Conservation (phyloP, 2,888 invertebrate species). For the Sesia bembeciformis region DNA sequence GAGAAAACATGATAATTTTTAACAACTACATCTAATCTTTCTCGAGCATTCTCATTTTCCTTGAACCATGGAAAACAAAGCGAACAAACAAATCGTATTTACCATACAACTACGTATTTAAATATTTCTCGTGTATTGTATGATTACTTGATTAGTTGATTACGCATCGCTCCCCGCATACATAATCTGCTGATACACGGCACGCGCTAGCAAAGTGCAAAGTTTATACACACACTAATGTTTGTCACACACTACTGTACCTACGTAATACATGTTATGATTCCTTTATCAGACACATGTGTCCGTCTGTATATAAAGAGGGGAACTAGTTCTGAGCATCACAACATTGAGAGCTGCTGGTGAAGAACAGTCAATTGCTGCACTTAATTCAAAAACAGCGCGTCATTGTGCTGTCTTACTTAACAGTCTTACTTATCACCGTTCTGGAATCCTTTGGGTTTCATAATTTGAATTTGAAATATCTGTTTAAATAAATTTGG, state of each 20-base stretch:
- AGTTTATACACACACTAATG: slow-evolving; percentile 31
- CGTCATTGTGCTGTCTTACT: slow-evolving; percentile 1
- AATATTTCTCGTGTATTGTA: background rate
- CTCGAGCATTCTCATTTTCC: no score
- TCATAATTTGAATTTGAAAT: slow-evolving; percentile 4
- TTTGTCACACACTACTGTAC: slow-evolving; percentile 17
- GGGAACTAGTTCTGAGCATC: background rate
- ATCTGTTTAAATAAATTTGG: slow-evolving; percentile 1
- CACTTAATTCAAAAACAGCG: background rate
- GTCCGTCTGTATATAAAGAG: background rate
- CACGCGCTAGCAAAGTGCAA: slow-evolving; percentile 50
- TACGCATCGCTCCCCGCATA: background rate
- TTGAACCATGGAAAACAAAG: background rate
- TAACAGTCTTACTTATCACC: background rate
- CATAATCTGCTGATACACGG: slow-evolving; percentile 8
- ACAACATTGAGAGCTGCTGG: slow-evolving; percentile 1
- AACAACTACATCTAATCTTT: no score
- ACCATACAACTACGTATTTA: background rate
- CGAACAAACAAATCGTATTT: background rate
- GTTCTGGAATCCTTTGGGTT: no score
- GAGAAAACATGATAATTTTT: no score
- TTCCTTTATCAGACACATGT: slow-evolving; percentile 36
- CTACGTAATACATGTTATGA: slow-evolving; percentile 21
- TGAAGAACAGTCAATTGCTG: background rate
- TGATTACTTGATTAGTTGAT: background rate